Evolutionary conservation across 2,888 invertebrate species (phyloP).

Genomic region (Mamestra brassicae): DNA sequence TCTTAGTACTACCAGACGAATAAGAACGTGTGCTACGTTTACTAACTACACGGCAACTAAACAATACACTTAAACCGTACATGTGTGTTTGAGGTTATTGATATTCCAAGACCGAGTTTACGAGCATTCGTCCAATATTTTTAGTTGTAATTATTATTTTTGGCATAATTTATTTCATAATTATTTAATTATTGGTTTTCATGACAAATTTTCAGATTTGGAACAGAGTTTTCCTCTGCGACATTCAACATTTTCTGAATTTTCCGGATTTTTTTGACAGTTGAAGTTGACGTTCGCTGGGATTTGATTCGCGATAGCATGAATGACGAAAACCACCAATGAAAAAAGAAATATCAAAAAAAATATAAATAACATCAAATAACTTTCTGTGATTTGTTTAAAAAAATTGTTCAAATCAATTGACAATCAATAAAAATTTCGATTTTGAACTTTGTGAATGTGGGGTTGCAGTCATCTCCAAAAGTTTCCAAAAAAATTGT

Average conservation of each 20-base stretch:
- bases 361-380: too few species aligned
- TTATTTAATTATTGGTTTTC: constrained; percentile 62
- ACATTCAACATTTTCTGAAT: constrained; percentile 56
- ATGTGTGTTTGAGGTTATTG: constrained; percentile 89
- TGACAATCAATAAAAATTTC: too few species aligned
- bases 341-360: background rate
- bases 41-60: constrained; percentile 80
- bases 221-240: constrained; percentile 67
- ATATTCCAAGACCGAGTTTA: constrained; percentile 75
- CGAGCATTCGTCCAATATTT: constrained; percentile 77
- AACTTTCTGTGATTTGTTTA: background rate
- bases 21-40: constrained; percentile 74
- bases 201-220: constrained; percentile 84
- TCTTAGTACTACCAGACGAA: constrained; percentile 80
- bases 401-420: background rate
- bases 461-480: background rate
- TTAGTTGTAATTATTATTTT: constrained; percentile 68
- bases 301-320: constrained; percentile 31
- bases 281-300: constrained; percentile 3
- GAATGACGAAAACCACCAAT: background rate
- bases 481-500: constrained; percentile 30
- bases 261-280: constrained; percentile 51
- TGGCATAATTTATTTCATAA: constrained; percentile 72
- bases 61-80: constrained; percentile 84
- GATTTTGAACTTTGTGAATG: background rate